phyloP scores from a whole-genome alignment of 1,140 invertebrate species.

The Euwallacea fornicatus region DNA sequence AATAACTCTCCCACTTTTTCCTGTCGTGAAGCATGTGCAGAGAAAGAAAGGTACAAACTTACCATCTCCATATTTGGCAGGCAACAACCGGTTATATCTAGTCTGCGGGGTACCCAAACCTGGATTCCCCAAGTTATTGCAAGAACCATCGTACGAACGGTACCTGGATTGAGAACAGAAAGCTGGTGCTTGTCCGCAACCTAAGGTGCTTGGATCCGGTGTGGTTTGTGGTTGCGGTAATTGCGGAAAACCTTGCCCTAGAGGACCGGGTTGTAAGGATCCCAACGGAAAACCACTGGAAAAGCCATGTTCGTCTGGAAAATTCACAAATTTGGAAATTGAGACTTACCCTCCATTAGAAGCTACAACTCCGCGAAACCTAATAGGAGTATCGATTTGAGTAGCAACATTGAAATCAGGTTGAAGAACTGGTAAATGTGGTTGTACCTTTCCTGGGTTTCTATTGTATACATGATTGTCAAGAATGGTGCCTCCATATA shows the following conservation, averaged over 20 bases:
- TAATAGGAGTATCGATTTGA: conserved; percentile 14
- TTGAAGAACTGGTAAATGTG: neutral
- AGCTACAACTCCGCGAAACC: conserved; percentile 16
- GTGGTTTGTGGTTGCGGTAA: conserved; percentile 43
- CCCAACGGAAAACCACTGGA: conserved; percentile 13
- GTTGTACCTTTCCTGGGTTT: neutral
- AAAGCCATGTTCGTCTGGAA: neutral
- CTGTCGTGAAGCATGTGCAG: too few species aligned
- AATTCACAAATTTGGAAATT: neutral
- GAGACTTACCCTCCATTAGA: conserved; percentile 19
- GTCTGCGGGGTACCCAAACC: conserved; percentile 74
- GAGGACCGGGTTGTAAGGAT: neutral
- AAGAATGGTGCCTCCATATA: conserved; percentile 24
- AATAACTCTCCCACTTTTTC: too few species aligned
- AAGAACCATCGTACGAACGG: conserved; percentile 79
- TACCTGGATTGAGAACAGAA: conserved; percentile 62
- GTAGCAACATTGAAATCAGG: conserved; percentile 3
- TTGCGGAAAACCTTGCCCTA: conserved; percentile 12
- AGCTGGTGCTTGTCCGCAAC: conserved; percentile 54
- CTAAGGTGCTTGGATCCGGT: conserved; percentile 45
- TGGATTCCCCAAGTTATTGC: conserved; percentile 78
- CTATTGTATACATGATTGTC: conserved; percentile 24
- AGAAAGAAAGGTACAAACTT: conserved; percentile 42
- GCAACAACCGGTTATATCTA: conserved; percentile 64
- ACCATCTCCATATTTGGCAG: conserved; percentile 82